Evolutionary conservation across 1,140 invertebrate species (phyloP).

Genomic region (Homarus americanus): DNA sequence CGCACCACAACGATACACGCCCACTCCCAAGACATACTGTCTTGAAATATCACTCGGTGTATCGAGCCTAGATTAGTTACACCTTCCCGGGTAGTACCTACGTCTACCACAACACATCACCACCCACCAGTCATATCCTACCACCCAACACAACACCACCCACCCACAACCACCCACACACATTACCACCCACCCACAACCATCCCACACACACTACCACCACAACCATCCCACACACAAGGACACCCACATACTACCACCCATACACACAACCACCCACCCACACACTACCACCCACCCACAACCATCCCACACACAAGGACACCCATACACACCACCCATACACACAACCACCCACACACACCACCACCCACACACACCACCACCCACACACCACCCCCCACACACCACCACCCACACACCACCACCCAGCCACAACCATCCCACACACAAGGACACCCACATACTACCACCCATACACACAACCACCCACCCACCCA

Average conservation of each 20-base stretch:
- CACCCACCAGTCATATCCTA: too few relatives aligned
- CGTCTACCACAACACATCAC: too few relatives aligned
- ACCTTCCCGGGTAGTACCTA: background rate
- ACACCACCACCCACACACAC: background rate
- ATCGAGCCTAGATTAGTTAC: too few relatives aligned
- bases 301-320: too few relatives aligned
- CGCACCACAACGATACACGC: too few relatives aligned
- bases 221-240: background rate
- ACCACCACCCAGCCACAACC: too few relatives aligned
- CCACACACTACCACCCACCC: background rate
- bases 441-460: too few relatives aligned
- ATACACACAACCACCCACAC: background rate
- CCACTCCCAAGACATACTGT: too few relatives aligned
- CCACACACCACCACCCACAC: too few relatives aligned
- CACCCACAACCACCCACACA: background rate
- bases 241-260: background rate
- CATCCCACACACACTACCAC: background rate
- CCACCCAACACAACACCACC: too few relatives aligned
- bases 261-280: background rate
- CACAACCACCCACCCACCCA: background rate
- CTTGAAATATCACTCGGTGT: too few relatives aligned
- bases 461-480: background rate
- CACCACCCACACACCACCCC: background rate
- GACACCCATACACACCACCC: background rate
- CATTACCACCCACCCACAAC: background rate